A percentile compares a stretch with the other conserved stretches of the same genome.
Conservation (phyloP, 1,140 invertebrate genomes). For the Diploscapter pachys region DNA sequence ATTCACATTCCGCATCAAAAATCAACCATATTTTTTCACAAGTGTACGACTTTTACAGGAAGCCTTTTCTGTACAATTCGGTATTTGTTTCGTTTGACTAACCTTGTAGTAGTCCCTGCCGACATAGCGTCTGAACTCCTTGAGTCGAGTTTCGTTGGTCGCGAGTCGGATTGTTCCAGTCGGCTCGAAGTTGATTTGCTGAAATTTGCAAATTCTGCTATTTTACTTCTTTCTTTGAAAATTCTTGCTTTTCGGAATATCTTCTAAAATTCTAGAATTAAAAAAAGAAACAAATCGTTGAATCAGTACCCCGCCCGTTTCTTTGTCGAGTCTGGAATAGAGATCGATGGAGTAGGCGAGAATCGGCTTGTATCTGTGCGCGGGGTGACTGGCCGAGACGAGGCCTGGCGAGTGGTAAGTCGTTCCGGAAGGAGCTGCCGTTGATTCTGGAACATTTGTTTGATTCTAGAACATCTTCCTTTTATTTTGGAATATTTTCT, state of each 20-base stretch:
- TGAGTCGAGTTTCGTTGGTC: conserved; percentile 33
- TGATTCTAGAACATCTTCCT: background rate
- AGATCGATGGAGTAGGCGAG: conserved; percentile 51
- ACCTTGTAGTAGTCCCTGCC: conserved; percentile 49
- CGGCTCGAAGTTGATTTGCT: conserved; percentile 39
- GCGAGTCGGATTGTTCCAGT: conserved; percentile 40
- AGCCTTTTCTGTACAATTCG: no score
- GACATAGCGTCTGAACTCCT: conserved; percentile 33
- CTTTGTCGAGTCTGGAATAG: conserved; percentile 46
- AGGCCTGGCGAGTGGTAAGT: conserved; percentile 39
- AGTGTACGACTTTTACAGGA: no score
- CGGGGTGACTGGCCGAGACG: conserved; percentile 48
- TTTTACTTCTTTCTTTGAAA: background rate
- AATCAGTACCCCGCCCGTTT: conserved; percentile 48
- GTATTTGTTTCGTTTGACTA: background rate
- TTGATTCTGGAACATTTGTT: conserved; percentile 15
- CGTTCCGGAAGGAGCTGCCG: conserved; percentile 28
- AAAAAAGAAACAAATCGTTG: no score
- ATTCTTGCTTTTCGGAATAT: background rate
- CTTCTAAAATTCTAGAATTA: no score
- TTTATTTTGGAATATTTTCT: background rate
- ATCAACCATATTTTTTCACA: no score
- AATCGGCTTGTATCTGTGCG: conserved; percentile 50
- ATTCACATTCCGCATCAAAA: background rate
- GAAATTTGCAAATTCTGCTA: conserved; percentile 1